Evolutionary conservation across 2,888 invertebrate genomes (phyloP), one percentile per base, ranked within the genome.

Genomic region (Diachrysia chrysitis): DNA sequence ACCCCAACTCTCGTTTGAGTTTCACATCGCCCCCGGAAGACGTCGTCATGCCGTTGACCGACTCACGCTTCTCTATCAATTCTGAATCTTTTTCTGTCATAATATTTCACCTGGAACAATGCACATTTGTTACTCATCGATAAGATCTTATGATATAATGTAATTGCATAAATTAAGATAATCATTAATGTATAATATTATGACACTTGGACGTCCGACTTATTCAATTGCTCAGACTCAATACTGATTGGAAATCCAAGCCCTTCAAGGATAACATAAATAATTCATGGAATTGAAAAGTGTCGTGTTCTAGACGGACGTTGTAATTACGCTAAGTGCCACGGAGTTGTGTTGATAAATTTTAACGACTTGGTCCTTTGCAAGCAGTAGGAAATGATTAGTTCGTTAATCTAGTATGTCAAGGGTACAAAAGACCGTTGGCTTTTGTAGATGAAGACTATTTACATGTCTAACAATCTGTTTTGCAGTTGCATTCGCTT

Each of bases 1-100:
- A 95, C 0, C 98, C 98, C 58, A 98, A 93, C 88, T 97, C 97
- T 78, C 98, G 93, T 89, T 97, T 97, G 75, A 98, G 96, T 79
- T 96, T 96, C 14, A 97, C 95, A n/a, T 90, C 90, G 70, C 91
- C 92, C 19, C 90, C 92, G 46, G 83, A 80, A 1, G 78, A 79
- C 61, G 83, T 86, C 3, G 77, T 78, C 46, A 73, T 67, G 46
- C 83, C 85, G 61, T 88, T 89, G 58, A 73, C 85, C 16, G 63
- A 71, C 63, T 85, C 87, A 69, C 54, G 67, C 81, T 89, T 90
- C 65, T 87, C 87, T 9, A 84, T 70, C 23, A 83, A 74, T 71
- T 86, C 84, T 59, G 79, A 82, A 75, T 88, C 85, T 72, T 86
- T 85, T n/a, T 80, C 83, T 23, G 88, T 37, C 93, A 92, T 93